phyloP scores from a whole-genome alignment of 2,797 vertebrate species.

The Epinephelus malabaricus region DNA sequence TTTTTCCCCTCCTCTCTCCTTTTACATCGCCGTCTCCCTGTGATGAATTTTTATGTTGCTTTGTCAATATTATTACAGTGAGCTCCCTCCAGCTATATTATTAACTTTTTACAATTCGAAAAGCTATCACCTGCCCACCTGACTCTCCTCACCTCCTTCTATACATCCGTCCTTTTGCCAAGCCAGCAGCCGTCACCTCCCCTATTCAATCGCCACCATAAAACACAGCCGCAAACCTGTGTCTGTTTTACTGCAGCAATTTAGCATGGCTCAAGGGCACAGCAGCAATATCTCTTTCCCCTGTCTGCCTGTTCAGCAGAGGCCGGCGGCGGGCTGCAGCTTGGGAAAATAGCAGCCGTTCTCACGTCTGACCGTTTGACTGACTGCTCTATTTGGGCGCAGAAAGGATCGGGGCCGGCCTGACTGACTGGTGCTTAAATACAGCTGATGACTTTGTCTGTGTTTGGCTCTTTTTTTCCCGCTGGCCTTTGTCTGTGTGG shows the following conservation, averaged over 20 bases:
- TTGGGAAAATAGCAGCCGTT: constrained; percentile 32
- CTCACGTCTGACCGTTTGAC: constrained; percentile 56
- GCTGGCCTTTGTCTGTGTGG: constrained; percentile 31
- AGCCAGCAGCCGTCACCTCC: constrained; percentile 62
- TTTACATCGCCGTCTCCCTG: constrained; percentile 8
- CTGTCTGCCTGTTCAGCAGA: constrained; percentile 31
- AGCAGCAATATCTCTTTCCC: constrained; percentile 70
- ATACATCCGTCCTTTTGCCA: constrained; percentile 39
- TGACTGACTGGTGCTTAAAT: constrained; percentile 57
- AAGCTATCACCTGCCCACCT: constrained; percentile 34
- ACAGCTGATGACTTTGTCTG: constrained; percentile 57
- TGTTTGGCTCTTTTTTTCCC: neutral
- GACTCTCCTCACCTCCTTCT: constrained; percentile 12
- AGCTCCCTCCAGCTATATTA: constrained; percentile 51
- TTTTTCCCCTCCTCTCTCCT: constrained; percentile 8
- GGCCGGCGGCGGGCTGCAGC: constrained; percentile 12
- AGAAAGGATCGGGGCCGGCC: constrained; percentile 45
- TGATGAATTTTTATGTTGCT: constrained; percentile 69
- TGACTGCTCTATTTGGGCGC: constrained; percentile 75
- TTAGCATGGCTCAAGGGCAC: constrained; percentile 83
- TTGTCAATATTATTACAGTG: constrained; percentile 72
- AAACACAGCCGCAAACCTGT: constrained; percentile 76
- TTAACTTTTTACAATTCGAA: constrained; percentile 58
- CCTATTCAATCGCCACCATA: constrained; percentile 64
- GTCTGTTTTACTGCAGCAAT: constrained; percentile 83